Percentiles rank a stretch among this genome's conserved stretches.
These are phyloP conservation scores for Cephus pulcher DNA, from an alignment of 2,888 invertebrate genomes.

Conservation along the genomic window DNA sequence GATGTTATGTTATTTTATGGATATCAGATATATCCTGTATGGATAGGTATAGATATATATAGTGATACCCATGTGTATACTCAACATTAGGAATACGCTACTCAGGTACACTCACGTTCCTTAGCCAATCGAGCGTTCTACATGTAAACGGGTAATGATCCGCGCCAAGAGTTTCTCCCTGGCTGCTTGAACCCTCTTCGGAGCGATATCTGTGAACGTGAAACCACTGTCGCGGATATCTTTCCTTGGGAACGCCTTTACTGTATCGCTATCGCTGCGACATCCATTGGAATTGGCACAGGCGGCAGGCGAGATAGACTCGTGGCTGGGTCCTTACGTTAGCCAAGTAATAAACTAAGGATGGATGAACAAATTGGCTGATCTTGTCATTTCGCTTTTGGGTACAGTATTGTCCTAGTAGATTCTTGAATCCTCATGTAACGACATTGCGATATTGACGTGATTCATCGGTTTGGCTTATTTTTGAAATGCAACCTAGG, in stretches of 20 bases:
- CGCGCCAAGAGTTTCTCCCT: not conserved
- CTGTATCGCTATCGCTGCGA: not conserved
- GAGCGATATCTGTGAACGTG: not conserved
- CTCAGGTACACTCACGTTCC: not conserved
- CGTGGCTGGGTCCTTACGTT: constrained; percentile 1
- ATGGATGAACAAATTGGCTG: not conserved
- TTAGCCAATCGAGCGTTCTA: not conserved
- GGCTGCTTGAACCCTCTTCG: not conserved
- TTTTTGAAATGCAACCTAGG: not conserved
- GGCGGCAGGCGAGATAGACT: constrained; percentile 27
- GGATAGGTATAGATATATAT: not conserved
- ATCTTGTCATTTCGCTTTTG: not conserved
- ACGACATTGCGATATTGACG: not conserved
- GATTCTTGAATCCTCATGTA: not conserved
- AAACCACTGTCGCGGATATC: not conserved
- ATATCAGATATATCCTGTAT: not conserved
- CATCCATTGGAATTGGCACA: constrained; percentile 21
- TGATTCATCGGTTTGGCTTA: not conserved
- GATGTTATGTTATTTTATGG: not conserved
- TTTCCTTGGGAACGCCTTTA: not conserved
- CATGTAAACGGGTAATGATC: not conserved
- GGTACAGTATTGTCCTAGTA: not conserved
- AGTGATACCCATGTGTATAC: not conserved
- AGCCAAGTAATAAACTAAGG: not conserved
- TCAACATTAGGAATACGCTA: not conserved